Percentiles rank a stretch among this genome's conserved stretches.
phyloP scores from a whole-genome alignment of 2,888 invertebrate genomes.

The Brachypalpus laphriformis region DNA sequence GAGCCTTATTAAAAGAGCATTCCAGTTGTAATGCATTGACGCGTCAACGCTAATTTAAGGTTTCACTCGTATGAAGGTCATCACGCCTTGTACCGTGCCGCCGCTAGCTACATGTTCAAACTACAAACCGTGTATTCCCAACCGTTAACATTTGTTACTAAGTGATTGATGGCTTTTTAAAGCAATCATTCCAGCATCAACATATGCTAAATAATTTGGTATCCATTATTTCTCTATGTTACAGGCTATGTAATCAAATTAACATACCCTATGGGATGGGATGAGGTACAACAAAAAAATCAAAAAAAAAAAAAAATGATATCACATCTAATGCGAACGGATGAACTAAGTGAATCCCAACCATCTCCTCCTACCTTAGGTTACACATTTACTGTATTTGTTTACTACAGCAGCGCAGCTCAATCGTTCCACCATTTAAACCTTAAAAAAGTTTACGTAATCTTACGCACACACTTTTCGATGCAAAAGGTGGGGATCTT shows the following conservation, averaged over 20 bases:
- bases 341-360: slow-evolving; percentile 54
- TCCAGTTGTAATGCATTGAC: background rate
- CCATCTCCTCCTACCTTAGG: slow-evolving; percentile 46
- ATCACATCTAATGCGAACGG: slow-evolving; percentile 53
- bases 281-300: slow-evolving; percentile 12
- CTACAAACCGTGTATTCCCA: background rate
- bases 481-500: slow-evolving; percentile 71
- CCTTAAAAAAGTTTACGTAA: slow-evolving; percentile 62
- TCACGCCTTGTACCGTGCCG: background rate
- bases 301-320: slow-evolving; percentile 30
- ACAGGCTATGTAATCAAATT: slow-evolving; percentile 53
- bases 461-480: slow-evolving; percentile 68
- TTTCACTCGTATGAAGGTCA: slow-evolving; percentile 15
- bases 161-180: slow-evolving; percentile 6
- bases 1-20: background rate
- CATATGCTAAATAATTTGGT: background rate
- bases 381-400: slow-evolving; percentile 49
- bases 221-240: slow-evolving; percentile 14
- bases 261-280: slow-evolving; percentile 42
- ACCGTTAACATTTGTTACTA: background rate
- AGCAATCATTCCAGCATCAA: background rate
- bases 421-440: slow-evolving; percentile 55
- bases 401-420: slow-evolving; percentile 30
- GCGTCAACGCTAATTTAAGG: background rate
- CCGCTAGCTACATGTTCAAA: background rate